Evolutionary conservation across 2,888 invertebrate genomes (phyloP).

Genomic region (Odontocolon sp.): DNA sequence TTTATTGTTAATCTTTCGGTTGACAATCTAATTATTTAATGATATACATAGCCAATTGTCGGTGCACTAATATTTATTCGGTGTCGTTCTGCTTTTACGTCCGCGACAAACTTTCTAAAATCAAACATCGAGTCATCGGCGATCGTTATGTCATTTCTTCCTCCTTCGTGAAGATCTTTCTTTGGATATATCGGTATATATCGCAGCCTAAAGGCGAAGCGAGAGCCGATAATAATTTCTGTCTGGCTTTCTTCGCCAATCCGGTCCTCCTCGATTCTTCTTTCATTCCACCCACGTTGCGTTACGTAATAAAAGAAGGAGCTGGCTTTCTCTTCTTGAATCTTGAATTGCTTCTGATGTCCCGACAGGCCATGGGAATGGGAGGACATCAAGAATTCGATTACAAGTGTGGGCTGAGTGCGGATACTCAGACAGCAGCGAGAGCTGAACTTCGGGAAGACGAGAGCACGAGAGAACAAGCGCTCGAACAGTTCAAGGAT

Average conservation of each 20-base stretch:
- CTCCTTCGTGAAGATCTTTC: no score
- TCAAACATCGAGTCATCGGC: constrained; percentile 31
- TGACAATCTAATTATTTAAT: not conserved
- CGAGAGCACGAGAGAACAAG: constrained; percentile 87
- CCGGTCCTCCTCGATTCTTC: no score
- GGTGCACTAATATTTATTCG: not conserved
- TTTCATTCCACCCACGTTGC: not conserved
- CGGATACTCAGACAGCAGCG: constrained; percentile 69
- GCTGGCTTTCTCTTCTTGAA: not conserved
- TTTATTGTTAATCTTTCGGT: not conserved
- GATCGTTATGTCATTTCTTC: constrained; percentile 10
- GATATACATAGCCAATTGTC: not conserved
- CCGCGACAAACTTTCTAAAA: constrained; percentile 55
- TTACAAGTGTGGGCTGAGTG: constrained; percentile 71
- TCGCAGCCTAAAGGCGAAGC: not conserved
- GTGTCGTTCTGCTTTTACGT: not conserved
- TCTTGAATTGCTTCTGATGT: not conserved
- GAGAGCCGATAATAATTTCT: not conserved
- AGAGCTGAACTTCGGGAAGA: constrained; percentile 89
- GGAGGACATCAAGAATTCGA: constrained; percentile 65
- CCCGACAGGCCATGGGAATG: constrained; percentile 60
- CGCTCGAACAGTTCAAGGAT: constrained; percentile 89
- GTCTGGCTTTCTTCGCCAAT: not conserved
- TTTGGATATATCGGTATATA: not conserved
- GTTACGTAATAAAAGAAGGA: not conserved